Evolutionary conservation across 2,888 invertebrate species (phyloP).

Genomic region (Drosophila paramelanica): DNA sequence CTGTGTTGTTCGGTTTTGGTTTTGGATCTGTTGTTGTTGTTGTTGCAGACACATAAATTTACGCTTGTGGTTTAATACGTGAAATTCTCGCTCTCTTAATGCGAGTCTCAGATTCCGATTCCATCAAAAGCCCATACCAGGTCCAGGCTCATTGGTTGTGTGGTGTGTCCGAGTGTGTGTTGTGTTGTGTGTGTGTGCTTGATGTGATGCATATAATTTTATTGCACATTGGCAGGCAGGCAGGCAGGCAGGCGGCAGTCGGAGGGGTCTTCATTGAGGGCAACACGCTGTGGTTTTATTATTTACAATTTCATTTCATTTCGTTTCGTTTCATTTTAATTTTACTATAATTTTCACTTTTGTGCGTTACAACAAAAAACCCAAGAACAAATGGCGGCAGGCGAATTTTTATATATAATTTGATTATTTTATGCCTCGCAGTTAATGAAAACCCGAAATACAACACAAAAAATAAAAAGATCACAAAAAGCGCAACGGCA

Average conservation of each 20-base stretch:
- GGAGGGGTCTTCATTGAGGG: conserved; percentile 21
- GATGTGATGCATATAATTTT: conserved; percentile 75
- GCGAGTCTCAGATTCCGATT: conserved; percentile 54
- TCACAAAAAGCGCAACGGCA: conserved; percentile 48
- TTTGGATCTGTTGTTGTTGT: conserved; percentile 4
- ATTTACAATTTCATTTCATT: conserved; percentile 78
- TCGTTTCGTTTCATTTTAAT: conserved; percentile 36
- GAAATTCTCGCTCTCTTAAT: conserved; percentile 46
- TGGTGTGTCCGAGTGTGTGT: conserved; percentile 15
- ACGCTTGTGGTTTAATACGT: conserved; percentile 82
- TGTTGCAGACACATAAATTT: conserved; percentile 75
- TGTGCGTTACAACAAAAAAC: conserved; percentile 37
- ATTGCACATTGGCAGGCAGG: conserved; percentile 59
- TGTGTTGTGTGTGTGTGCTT: conserved; percentile 32
- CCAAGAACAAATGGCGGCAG: conserved; percentile 35
- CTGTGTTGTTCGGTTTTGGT: conserved; percentile 16
- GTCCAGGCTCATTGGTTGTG: conserved; percentile 14
- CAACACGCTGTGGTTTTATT: conserved; percentile 82
- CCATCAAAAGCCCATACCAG: conserved; percentile 49
- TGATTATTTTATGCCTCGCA: conserved; percentile 82
- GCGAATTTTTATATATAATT: conserved; percentile 69
- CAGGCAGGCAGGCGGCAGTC: conserved; percentile 6
- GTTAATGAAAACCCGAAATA: conserved; percentile 56
- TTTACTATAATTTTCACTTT: conserved; percentile 63
- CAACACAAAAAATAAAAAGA: conserved; percentile 29